Conservation (phyloP, 2,797 vertebrate species). For the Hoplostethus atlanticus region DNA sequence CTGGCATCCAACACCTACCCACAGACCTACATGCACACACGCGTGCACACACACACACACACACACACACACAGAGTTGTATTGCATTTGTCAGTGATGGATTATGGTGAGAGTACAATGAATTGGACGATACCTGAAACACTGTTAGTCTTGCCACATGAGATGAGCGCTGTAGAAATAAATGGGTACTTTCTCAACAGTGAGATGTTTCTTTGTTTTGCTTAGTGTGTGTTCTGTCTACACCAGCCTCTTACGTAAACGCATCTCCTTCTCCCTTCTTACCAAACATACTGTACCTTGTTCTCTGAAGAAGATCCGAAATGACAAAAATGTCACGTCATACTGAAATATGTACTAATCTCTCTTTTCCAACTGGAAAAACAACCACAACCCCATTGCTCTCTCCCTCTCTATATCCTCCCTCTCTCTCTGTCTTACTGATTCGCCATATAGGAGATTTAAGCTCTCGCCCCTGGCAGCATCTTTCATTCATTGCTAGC, state of each 20-base stretch:
- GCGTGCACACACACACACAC: constrained; percentile 12
- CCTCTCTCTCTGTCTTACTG: neutral
- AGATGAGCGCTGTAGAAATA: constrained; percentile 38
- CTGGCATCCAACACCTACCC: constrained; percentile 33
- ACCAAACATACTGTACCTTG: constrained; percentile 1
- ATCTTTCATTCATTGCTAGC: constrained; percentile 47
- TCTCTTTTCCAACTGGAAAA: neutral
- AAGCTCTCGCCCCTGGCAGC: constrained; percentile 6
- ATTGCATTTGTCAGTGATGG: constrained; percentile 62
- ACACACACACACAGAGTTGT: constrained; percentile 27
- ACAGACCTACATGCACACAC: constrained; percentile 24
- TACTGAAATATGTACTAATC: neutral
- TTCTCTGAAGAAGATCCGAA: neutral
- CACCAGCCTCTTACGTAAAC: neutral
- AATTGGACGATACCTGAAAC: constrained; percentile 47
- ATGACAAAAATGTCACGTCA: neutral
- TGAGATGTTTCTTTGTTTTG: constrained; percentile 38
- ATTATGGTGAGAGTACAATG: constrained; percentile 55
- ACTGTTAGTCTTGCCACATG: constrained; percentile 36
- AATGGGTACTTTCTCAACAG: constrained; percentile 36
- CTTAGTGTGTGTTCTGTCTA: neutral
- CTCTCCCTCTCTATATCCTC: neutral
- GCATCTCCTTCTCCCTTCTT: neutral
- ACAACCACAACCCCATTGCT: neutral
- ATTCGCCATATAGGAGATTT: neutral